Percentiles rank a stretch among this genome's conserved stretches.
Evolutionary conservation across 2,113 vertebrate species (phyloP).

Genomic region (Pholis gunnellus): DNA sequence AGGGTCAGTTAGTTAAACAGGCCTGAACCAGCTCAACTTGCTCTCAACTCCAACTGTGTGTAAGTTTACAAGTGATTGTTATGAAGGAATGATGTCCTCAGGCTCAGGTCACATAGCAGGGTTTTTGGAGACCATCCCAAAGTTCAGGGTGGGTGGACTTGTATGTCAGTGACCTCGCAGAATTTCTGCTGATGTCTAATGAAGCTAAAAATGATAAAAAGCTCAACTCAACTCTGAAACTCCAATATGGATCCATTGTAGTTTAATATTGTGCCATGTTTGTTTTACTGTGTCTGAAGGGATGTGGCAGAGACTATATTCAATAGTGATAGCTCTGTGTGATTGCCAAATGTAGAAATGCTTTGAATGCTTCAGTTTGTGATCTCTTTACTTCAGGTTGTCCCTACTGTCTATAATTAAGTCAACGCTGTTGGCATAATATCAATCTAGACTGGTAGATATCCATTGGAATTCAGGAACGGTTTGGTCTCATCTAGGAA

Average conservation of each 20-base stretch:
- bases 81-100: constrained; percentile 38
- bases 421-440: neutral
- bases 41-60: neutral
- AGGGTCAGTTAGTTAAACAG: neutral
- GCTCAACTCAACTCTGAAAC: neutral
- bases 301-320: neutral
- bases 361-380: neutral
- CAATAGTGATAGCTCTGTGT: neutral
- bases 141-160: constrained; percentile 21
- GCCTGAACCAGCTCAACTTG: neutral
- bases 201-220: neutral
- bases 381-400: neutral
- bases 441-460: neutral
- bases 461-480: neutral
- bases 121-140: constrained; percentile 1
- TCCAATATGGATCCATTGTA: neutral
- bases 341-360: neutral
- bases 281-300: neutral
- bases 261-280: neutral
- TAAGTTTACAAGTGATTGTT: neutral
- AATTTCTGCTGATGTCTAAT: neutral
- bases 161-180: constrained; percentile 11
- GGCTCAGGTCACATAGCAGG: constrained; percentile 51
- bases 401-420: neutral
- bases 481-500: neutral